Evolutionary conservation across 2,888 invertebrate genomes (phyloP).

Genomic region (Drosophila recens): DNA sequence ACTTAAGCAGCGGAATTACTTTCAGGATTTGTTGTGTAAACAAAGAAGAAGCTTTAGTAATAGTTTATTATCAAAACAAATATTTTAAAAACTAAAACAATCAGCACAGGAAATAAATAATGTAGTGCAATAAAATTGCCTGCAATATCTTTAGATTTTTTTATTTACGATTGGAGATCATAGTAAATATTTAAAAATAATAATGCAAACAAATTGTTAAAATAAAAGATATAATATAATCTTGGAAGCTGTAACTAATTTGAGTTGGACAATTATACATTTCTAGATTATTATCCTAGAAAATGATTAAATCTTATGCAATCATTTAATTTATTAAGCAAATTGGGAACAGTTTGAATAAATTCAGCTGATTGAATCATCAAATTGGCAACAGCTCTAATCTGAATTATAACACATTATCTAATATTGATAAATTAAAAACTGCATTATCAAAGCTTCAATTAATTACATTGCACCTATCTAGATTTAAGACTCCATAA

Average conservation of each 20-base stretch:
- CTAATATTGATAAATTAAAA: background rate
- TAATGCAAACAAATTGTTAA: background rate
- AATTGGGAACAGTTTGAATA: no score
- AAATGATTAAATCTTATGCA: no score
- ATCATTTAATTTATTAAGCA: no score
- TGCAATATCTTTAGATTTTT: background rate
- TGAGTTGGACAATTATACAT: no score
- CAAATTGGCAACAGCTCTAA: background rate
- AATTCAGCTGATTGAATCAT: background rate
- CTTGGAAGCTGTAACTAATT: no score
- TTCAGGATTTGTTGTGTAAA: background rate
- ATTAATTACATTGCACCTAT: background rate
- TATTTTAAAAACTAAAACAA: background rate
- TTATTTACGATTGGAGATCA: background rate
- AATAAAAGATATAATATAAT: no score
- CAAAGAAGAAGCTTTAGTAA: background rate
- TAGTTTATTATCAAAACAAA: background rate
- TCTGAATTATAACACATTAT: background rate
- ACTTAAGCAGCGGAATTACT: conserved; percentile 13
- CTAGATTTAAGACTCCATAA: background rate
- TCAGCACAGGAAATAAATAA: background rate
- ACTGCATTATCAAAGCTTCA: background rate
- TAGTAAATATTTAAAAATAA: background rate
- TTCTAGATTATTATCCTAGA: no score
- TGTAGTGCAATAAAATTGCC: no score